Base-by-base conservation (phyloP, 2,113 vertebrate genomes). In the Oncorhynchus gorbuscha region DNA sequence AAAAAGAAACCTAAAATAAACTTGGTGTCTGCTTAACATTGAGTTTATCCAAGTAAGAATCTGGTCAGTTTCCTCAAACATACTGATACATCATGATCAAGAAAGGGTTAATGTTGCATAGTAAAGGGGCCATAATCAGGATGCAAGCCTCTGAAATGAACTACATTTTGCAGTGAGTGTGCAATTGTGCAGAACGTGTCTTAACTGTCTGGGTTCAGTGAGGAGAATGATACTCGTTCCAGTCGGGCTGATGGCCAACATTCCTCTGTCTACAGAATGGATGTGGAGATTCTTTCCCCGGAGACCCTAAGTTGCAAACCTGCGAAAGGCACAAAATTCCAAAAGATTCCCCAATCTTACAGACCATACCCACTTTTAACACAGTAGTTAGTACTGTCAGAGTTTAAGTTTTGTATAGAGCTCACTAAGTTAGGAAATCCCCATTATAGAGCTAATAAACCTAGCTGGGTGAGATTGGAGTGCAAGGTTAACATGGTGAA, bases 141-240 rank as follows among this genome's bases (percentile, higher is more conserved):
- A 55, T 16, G 5, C 16, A 16, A 55, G 3, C 49, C 51, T 55
- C 12, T 55, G 51, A 55, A 18, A 55, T 55, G 3, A 55, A 55
- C 39, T 12, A 45, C 2, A 45, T 45, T 12, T 9, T 45, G 51
- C 16, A 4, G 9, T 11, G 9, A 45, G 39, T 45, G 39, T 45
- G 39, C 39, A 4, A 55, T 55, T 55, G 14, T 55, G 49, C 12
- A 55, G 49, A 14, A 55, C 3, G 49, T 55, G 49, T 55, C 49
- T 18, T 5, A 55, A 55, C 12, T 67, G 30, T 26, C 55, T 16
- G 26, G 26, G n/a, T 45, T 45, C 55, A 68, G 62, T 45, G n/a
- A 76, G 13, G 9, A 64, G 28, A 81, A 79, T 67, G 79, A 87
- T 81, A 86, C 80, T 84, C 68, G 84, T 89, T 92, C 87, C 79